Base-by-base conservation (phyloP, 2,113 vertebrate genomes). In the Etheostoma spectabile region DNA sequence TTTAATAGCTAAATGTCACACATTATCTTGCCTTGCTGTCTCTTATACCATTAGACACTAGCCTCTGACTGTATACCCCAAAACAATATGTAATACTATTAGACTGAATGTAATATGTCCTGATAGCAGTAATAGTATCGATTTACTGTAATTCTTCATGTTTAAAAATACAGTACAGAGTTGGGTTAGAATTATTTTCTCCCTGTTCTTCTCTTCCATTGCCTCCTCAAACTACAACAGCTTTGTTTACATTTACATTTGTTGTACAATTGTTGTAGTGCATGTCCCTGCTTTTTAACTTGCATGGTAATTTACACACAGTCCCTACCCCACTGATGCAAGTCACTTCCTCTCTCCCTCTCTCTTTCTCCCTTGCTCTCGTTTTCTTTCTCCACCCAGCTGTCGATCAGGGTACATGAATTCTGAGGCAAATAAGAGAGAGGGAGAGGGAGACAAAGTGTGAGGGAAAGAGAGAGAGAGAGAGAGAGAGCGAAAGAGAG, bases 301-400 rank as follows among this genome's bases (percentile, higher is more conserved):
- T 77, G 80, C 70, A 64, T 24, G 57, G 91, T 91, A 94, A 93
- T 94, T 95, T 94, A 93, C 66, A 93, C 87, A 94, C 91, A 85
- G 84, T 93, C 95, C 95, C 95, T 95, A 84, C 69, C 21, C 51
- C 76, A 77, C 78, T 91, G 91, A 90, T 92, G 91, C 90, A 89
- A 93, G 86, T 94, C 91, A 89, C 91, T 91, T 83, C 85, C 86
- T 88, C 86, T 79, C 82, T 86, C 57, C 79, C 83, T 76, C 74
- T 83, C 57, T 73, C 60, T 68, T 52, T 79, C 35, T 74, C 51
- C 56, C 77, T 67, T 11, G 21, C 55, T 61, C 46, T 72, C 57
- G 49, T n/a, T 60, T 33, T 53, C 66, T 52, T 57, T 53, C 19
- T 72, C 87, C 75, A 88, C 88, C 88, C 84, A 82, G 90, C 91